Base-by-base conservation (phyloP, 2,797 vertebrate genomes). In the Myotis vivesi region DNA sequence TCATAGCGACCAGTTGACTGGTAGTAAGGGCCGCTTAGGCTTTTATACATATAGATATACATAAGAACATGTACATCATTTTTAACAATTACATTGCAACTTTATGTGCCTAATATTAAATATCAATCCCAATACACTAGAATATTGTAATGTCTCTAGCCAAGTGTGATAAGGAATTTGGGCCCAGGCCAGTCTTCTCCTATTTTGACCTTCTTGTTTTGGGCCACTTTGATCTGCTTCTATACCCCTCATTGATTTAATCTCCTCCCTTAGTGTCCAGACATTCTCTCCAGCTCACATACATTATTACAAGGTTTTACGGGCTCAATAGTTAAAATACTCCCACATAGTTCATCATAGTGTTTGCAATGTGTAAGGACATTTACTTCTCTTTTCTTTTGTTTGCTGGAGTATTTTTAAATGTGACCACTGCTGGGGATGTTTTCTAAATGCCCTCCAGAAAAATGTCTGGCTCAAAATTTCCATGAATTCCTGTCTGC, bases 401-500 rank as follows among this genome's bases (percentile, higher is more conserved):
- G 8, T 49, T 20, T 25, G 8, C 41, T 20, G 0, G 46, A 86
- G 25, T 66, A 28, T 94, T 86, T 86, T 90, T 88, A 86, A 94
- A 79, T 53, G 66, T 25, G 64, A 16, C 87, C 77, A 91, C 36
- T 86, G 55, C 87, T 89, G 41, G 68, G 15, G 73, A 86, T 75
- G 46, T 66, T 94, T 95, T 85, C 51, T 88, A 41, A 95, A 93
- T 76, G 92, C 73, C 92, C 71, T 86, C 30, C 75, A 82, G 69
- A 90, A 93, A 94, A 93, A 92, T 13, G 79, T 92, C 96, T 96
- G 92, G 33, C 41, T 95, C 22, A 51, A 84, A 92, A 77, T 92
- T 85, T 93, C 81, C 69, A 8, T 71, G 77, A 94, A 94, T 94
- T 91, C 41, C 73, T 91, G 41, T 94, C 87, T 93, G 49, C 71